Evolutionary conservation across 2,797 vertebrate genomes (phyloP), one percentile per base, ranked within the genome.

Genomic region (Cryptoblepharus egeriae): DNA sequence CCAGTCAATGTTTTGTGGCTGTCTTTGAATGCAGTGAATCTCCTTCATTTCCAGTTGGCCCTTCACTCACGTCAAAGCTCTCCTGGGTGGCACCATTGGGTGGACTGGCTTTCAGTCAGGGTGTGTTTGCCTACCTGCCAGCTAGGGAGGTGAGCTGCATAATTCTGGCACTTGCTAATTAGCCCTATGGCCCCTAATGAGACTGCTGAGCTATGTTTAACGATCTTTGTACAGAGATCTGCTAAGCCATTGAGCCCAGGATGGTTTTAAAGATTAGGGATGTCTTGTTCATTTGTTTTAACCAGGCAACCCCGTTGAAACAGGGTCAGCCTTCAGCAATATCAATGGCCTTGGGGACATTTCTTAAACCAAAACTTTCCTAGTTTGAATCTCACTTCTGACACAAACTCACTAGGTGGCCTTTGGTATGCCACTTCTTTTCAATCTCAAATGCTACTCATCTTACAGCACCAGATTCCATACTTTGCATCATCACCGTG

Each of bases 131-230:
- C 32, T 75, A 39, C 61, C 67, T 72, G 61, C 12, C 73, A 76
- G 84, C 28, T 35, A 76, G 45, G 67, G 3, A 76, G 67, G 20
- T n/a, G 63, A 49, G 52, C 10, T 30, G 16, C 73, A 35, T 71
- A 57, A 77, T 22, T 61, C 37, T 70, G 68, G 75, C 74, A 80
- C 72, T 26, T 70, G 16, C 52, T 75, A 87, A 84, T 77, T 69
- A 85, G 15, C 0, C 0, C 1, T 52, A 9, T 39, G 72, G 37
- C 1, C 4, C 61, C 26, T 70, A 77, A 64, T 45, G 26, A 84
- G 26, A 1, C 42, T 37, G 39, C 26, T 57, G 60, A 79, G 5
- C 75, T 39, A 20, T 78, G 30, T 13, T 12, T 42, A 18, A 61
- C 1, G 22, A 71, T 52, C 28, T 20, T 7, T 71, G 65, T 70